A percentile compares a stretch with the other conserved stretches of the same genome.
Evolutionary conservation across 2,797 vertebrate genomes (phyloP).

Genomic region (Scyliorhinus canicula): DNA sequence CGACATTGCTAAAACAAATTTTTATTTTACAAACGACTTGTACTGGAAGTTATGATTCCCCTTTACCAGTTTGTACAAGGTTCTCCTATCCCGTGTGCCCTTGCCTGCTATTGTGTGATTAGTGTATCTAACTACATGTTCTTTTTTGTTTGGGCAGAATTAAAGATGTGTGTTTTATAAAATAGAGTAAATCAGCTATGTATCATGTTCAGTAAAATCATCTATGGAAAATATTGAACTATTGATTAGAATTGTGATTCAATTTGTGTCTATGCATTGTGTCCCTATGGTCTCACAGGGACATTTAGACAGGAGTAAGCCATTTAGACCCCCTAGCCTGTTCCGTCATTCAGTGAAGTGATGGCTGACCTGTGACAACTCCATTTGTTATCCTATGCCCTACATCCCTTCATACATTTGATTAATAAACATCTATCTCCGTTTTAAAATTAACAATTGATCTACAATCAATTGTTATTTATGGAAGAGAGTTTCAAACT

Average conservation of each 20-base stretch:
- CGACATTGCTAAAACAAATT: background rate
- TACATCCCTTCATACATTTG: background rate
- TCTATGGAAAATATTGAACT: too few species aligned
- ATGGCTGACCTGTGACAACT: background rate
- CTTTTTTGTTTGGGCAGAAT: background rate
- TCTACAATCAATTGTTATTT: background rate
- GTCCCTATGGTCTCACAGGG: background rate
- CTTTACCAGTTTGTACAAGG: background rate
- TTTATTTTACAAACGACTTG: background rate
- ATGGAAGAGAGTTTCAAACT: background rate
- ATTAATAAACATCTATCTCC: background rate
- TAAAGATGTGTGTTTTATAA: background rate
- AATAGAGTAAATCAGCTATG: background rate
- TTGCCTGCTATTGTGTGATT: background rate
- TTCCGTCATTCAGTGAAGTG: background rate
- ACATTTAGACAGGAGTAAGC: background rate
- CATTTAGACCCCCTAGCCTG: background rate
- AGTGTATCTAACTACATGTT: background rate
- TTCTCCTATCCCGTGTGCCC: background rate
- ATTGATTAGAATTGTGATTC: too few species aligned
- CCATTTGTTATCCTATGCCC: background rate
- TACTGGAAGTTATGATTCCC: background rate
- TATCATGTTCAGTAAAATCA: background rate
- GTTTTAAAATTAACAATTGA: background rate
- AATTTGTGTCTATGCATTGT: background rate